These are phyloP conservation scores for Coremacera marginata DNA, from an alignment of 2,888 invertebrate genomes.

Conservation along the genomic window DNA sequence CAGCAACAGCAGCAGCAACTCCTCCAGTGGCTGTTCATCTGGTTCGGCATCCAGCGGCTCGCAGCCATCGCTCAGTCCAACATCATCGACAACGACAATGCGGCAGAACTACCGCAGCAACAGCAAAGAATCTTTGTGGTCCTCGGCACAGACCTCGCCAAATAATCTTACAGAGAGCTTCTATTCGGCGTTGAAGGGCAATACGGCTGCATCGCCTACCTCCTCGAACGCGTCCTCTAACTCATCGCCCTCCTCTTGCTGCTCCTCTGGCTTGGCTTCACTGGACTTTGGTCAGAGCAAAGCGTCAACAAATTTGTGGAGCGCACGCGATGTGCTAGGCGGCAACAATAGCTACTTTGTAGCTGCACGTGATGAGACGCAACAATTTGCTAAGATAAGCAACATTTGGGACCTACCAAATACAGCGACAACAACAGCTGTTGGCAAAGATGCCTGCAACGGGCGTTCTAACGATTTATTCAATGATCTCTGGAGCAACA, in stretches of 20 bases:
- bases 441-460: constrained; percentile 41
- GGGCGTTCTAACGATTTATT: constrained; percentile 57
- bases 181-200: constrained; percentile 46
- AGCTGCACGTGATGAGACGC: constrained; percentile 16
- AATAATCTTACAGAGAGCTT: constrained; percentile 61
- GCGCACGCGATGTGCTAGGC: constrained; percentile 20
- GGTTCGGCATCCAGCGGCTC: constrained; percentile 54
- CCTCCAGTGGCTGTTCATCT: constrained; percentile 60
- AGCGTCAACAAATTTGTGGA: constrained; percentile 4
- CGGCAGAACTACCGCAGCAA: constrained; percentile 60
- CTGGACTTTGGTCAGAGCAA: constrained; percentile 23
- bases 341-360: constrained; percentile 44
- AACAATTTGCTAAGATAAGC: constrained; percentile 60
- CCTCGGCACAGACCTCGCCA: constrained; percentile 65
- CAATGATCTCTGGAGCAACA: constrained; percentile 64
- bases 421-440: constrained; percentile 43
- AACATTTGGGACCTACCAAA: constrained; percentile 66
- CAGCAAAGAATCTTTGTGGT: constrained; percentile 68
- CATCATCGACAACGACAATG: constrained; percentile 53
- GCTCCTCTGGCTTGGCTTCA: constrained; percentile 50
- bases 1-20: not conserved
- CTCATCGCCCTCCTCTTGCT: constrained; percentile 55
- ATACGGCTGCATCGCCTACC: constrained; percentile 48
- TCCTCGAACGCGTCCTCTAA: constrained; percentile 60
- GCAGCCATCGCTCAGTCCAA: constrained; percentile 66